Evolutionary conservation across 2,797 vertebrate species (phyloP).

Genomic region (Oryzias dopingdopingensis): DNA sequence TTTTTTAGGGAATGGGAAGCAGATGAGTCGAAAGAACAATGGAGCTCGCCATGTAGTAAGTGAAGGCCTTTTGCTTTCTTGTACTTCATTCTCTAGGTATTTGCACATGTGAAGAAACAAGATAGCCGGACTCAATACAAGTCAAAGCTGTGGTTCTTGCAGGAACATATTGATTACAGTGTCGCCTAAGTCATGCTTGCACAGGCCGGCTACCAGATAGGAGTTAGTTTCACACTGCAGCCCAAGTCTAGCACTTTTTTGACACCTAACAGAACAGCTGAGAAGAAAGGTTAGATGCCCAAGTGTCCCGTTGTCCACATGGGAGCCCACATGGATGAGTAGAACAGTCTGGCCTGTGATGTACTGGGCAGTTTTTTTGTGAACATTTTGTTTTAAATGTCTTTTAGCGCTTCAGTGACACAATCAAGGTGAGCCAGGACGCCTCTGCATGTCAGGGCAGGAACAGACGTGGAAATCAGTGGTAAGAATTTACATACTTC

Average conservation of each 20-base stretch:
- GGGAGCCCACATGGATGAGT: conserved; percentile 12
- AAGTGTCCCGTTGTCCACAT: conserved; percentile 14
- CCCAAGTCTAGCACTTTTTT: conserved; percentile 14
- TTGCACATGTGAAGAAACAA: conserved; percentile 47
- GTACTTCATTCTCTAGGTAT: conserved; percentile 33
- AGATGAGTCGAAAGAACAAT: conserved; percentile 69
- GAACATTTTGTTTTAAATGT: conserved; percentile 23
- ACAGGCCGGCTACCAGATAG: conserved; percentile 37
- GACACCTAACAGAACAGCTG: conserved; percentile 24
- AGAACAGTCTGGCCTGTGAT: conserved; percentile 20
- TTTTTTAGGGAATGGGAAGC: conserved; percentile 70
- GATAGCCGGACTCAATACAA: conserved; percentile 37
- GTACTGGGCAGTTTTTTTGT: conserved; percentile 8
- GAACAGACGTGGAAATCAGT: conserved; percentile 75
- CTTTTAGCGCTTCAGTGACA: conserved; percentile 82
- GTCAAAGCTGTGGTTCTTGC: conserved; percentile 36
- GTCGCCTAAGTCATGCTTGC: conserved; percentile 51
- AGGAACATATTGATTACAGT: conserved; percentile 58
- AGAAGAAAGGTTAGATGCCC: conserved; percentile 10
- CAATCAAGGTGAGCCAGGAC: conserved; percentile 85
- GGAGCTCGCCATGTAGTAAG: conserved; percentile 85
- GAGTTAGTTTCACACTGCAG: conserved; percentile 44
- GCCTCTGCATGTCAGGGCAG: conserved; percentile 80
- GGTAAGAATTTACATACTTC: conserved; percentile 65
- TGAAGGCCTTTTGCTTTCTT: conserved; percentile 29